These are phyloP conservation scores for Apamea monoglypha DNA, from an alignment of 2,888 invertebrate genomes.

Conservation along the genomic window DNA sequence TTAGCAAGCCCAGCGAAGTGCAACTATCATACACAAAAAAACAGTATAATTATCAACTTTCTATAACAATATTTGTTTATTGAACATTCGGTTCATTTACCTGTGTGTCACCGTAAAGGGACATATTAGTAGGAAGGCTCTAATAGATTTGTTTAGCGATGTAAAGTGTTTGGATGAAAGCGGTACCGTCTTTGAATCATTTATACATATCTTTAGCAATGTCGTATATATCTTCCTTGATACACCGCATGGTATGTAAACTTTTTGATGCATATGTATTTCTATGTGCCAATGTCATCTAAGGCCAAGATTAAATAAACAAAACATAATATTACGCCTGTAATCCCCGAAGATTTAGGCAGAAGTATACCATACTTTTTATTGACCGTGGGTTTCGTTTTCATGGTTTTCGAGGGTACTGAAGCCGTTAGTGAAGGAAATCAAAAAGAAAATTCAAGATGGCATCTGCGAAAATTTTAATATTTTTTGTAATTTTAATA, in stretches of 20 bases:
- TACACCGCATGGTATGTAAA: too few species aligned
- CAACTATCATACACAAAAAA: background rate
- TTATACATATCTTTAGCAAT: slow-evolving; percentile 2
- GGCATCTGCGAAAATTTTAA: too few species aligned
- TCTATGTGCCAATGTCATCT: background rate
- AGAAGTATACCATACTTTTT: background rate
- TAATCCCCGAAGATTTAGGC: background rate
- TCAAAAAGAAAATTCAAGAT: too few species aligned
- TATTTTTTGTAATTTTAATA: too few species aligned
- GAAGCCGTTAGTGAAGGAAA: too few species aligned
- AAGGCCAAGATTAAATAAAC: too few species aligned
- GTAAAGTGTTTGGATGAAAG: slow-evolving; percentile 31
- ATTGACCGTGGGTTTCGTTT: too few species aligned
- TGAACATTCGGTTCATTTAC: slow-evolving; percentile 15
- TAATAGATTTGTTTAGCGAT: slow-evolving; percentile 49
- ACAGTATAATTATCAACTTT: slow-evolving; percentile 26
- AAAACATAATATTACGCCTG: background rate
- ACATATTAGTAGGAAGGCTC: slow-evolving; percentile 25
- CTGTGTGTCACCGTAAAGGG: slow-evolving; percentile 18
- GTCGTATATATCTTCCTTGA: background rate
- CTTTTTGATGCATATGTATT: background rate
- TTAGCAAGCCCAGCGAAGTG: background rate
- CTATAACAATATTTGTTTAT: slow-evolving; percentile 42
- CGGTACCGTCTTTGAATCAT: slow-evolving; percentile 17
- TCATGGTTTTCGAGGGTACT: too few species aligned